Conservation (phyloP, 2,888 invertebrate genomes). For the Cheilosia pagana region DNA sequence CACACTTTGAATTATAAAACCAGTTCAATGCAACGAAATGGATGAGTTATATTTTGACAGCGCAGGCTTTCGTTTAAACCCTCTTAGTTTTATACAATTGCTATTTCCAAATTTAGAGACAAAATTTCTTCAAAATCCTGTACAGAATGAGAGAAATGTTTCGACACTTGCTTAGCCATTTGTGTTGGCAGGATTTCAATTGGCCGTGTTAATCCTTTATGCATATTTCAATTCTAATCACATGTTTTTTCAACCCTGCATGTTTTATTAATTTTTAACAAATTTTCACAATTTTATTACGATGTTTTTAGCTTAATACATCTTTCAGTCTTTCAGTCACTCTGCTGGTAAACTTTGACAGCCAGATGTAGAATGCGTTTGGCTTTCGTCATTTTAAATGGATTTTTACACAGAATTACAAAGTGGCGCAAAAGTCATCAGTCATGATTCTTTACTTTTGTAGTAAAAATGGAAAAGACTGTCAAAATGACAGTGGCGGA, state of each 20-base stretch:
- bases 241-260: background rate
- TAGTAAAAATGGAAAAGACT: too few species aligned
- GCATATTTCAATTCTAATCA: too few species aligned
- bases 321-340: too few species aligned
- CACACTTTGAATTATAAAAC: background rate
- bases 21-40: conserved; percentile 2
- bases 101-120: background rate
- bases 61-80: background rate
- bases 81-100: background rate
- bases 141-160: conserved; percentile 36
- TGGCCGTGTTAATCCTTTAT: conserved; percentile 2
- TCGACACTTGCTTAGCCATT: conserved; percentile 26
- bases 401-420: too few species aligned
- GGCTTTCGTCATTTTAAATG: too few species aligned
- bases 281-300: too few species aligned
- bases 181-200: conserved; percentile 50
- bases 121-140: conserved; percentile 52
- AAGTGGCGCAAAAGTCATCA: too few species aligned
- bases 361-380: too few species aligned
- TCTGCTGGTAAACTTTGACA: too few species aligned
- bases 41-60: background rate
- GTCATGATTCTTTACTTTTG: too few species aligned
- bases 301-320: too few species aligned
- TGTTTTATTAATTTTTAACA: background rate
- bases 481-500: too few species aligned